Evolutionary conservation across 2,797 vertebrate species (phyloP).

Genomic region (Xerus rutilus): DNA sequence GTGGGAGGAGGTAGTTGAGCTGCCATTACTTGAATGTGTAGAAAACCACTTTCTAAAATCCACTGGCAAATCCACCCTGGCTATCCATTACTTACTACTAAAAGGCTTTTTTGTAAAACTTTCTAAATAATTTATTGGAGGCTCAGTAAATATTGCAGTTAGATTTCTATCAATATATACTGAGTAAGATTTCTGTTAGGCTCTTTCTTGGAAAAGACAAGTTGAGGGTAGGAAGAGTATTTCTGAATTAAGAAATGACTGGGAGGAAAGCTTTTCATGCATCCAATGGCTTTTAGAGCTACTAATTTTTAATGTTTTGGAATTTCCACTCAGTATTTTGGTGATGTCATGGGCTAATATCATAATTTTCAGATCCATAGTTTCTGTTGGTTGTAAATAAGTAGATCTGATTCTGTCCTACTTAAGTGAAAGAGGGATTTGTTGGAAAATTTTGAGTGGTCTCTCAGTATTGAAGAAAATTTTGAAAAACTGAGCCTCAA

Average conservation of each 20-base stretch:
- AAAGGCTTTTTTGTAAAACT: constrained; percentile 62
- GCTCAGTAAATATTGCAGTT: constrained; percentile 17
- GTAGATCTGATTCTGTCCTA: neutral
- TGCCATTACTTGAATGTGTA: neutral
- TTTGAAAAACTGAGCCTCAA: neutral
- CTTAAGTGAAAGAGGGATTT: neutral
- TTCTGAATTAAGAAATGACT: constrained; percentile 27
- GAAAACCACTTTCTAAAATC: constrained; percentile 53
- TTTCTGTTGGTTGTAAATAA: neutral
- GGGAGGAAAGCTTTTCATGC: neutral
- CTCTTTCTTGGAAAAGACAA: constrained; percentile 44
- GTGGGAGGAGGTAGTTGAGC: neutral
- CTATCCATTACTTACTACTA: constrained; percentile 66
- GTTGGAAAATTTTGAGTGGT: neutral
- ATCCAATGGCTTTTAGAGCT: neutral
- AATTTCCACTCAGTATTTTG: neutral
- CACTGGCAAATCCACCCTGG: constrained; percentile 38
- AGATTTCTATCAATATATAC: constrained; percentile 38
- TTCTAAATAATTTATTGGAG: constrained; percentile 66
- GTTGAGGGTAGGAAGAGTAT: neutral
- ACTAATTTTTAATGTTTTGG: neutral
- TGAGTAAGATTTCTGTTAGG: neutral
- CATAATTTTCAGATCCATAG: neutral
- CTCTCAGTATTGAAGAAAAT: neutral
- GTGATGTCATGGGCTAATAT: neutral